Evolutionary conservation across 1,140 invertebrate species (phyloP).

Genomic region (Antheraea mylitta): DNA sequence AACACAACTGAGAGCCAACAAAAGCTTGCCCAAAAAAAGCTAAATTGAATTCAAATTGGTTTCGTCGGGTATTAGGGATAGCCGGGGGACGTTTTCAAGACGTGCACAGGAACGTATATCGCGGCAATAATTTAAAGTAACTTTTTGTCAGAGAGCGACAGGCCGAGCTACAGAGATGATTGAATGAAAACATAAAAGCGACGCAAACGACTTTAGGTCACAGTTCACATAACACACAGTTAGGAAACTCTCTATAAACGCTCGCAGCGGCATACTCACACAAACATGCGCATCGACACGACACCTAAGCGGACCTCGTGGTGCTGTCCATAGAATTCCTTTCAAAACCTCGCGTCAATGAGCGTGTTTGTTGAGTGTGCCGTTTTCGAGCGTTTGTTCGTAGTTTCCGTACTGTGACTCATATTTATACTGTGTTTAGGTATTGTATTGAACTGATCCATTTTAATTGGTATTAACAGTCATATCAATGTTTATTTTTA

Average conservation of each 20-base stretch:
- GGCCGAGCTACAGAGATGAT: constrained; percentile 46
- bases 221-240: too few species aligned
- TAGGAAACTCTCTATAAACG: too few species aligned
- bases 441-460: background rate
- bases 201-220: background rate
- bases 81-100: constrained; percentile 69
- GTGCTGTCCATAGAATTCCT: too few species aligned
- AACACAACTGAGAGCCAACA: constrained; percentile 77
- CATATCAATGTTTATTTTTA: too few species aligned
- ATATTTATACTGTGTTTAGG: too few species aligned
- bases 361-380: too few species aligned
- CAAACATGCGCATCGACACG: too few species aligned
- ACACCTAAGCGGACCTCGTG: too few species aligned
- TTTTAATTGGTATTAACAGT: background rate
- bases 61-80: constrained; percentile 74
- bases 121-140: constrained; percentile 66
- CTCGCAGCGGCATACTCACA: too few species aligned
- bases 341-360: too few species aligned
- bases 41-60: constrained; percentile 79
- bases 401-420: too few species aligned
- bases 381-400: too few species aligned
- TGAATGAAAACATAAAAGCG: constrained; percentile 48
- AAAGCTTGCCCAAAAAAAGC: constrained; percentile 76
- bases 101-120: constrained; percentile 50
- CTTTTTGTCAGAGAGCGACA: constrained; percentile 61